A percentile compares a stretch with the other conserved stretches of the same genome.
These are phyloP conservation scores for Grapholita molesta DNA, from an alignment of 1,140 invertebrate species.

Conservation along the genomic window DNA sequence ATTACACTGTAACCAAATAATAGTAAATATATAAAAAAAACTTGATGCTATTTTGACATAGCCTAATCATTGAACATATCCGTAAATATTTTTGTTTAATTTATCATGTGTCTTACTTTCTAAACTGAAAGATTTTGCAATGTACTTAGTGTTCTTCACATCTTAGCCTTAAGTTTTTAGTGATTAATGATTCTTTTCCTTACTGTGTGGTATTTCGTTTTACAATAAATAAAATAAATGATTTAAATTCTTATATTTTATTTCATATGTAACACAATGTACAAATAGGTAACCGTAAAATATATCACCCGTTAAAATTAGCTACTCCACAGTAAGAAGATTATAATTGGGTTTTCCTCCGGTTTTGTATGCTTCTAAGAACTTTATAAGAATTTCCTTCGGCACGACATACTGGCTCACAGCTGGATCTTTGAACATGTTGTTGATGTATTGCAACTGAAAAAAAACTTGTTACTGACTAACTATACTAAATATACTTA, in stretches of 20 bases:
- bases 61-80: background rate
- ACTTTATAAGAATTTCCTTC: slow-evolving; percentile 35
- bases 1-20: background rate
- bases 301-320: slow-evolving; percentile 10
- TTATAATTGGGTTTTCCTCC: slow-evolving; percentile 39
- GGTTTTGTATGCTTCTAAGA: slow-evolving; percentile 32
- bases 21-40: background rate
- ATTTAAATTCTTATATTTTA: background rate
- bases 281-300: background rate
- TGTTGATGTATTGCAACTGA: slow-evolving; percentile 46
- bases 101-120: background rate
- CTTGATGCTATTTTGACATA: background rate
- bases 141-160: background rate
- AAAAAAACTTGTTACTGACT: slow-evolving; percentile 25
- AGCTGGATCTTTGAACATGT: slow-evolving; percentile 56
- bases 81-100: slow-evolving; percentile 5
- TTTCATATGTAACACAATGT: background rate
- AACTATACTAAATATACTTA: no score
- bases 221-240: background rate
- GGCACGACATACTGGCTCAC: slow-evolving; percentile 53
- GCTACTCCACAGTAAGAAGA: slow-evolving; percentile 24
- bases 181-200: background rate
- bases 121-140: background rate
- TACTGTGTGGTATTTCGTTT: slow-evolving; percentile 16
- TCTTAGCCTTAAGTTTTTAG: background rate